Evolutionary conservation across 2,888 invertebrate species (phyloP), one percentile per base, ranked within the genome.

Genomic region (Eueremaeus valkanovi): DNA sequence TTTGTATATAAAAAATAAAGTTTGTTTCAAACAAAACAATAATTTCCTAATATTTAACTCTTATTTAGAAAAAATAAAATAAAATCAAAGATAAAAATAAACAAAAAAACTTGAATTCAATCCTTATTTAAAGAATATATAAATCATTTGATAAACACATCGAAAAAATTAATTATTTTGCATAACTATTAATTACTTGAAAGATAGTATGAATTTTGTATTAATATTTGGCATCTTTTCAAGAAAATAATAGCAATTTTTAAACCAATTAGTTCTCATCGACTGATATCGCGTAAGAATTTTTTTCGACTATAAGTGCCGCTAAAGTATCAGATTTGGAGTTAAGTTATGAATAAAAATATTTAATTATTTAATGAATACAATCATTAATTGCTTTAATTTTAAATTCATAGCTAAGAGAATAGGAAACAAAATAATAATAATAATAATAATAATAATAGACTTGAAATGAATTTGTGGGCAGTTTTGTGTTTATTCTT

Each of bases 111-210:
- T n/a, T n/a, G n/a, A n/a, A n/a, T n/a, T n/a, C n/a, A n/a, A n/a
- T n/a, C n/a, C n/a, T n/a, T n/a, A n/a, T 45, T 45, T 45, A 16
- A 6, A 13, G 9, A 45, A 45, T 16, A 45, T 45, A 45, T 45
- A 45, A 45, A 45, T 45, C 45, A 45, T 16, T 45, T 45, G 11
- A 55, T 55, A 55, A 55, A 27, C 27, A 2, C n/a, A 24, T 27
- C 9, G 24, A 55, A 55, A 55, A n/a, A 55, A 27, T 55, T 55
- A n/a, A 55, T 55, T 55, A n/a, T 55, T 55, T 55, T 27, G 21
- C 55, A 11, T 27, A 55, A 55, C 27, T 55, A 55, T 55, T 55
- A 24, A 55, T 55, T 24, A 27, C 55, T 55, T 21, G 27, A 55
- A 55, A 24, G 24, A 55, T 1, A 9, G n/a, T n/a, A n/a, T n/a